Percentiles rank a stretch among this genome's conserved stretches.
Evolutionary conservation across 1,140 invertebrate species (phyloP).

Genomic region (Mya arenaria): DNA sequence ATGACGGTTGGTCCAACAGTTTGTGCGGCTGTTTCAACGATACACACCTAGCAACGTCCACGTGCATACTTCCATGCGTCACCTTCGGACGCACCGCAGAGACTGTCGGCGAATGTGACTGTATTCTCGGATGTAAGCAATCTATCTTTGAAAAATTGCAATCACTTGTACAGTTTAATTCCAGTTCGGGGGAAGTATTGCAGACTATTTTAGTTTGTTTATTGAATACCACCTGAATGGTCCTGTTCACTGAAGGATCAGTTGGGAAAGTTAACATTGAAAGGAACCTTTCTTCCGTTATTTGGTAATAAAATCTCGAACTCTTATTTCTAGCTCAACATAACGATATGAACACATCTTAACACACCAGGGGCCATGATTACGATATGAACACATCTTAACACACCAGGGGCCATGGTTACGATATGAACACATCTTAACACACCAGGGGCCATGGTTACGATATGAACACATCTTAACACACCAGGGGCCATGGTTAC

Average conservation of each 20-base stretch:
- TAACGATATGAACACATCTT: too few species aligned
- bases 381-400: too few species aligned
- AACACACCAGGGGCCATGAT: too few species aligned
- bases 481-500: too few species aligned
- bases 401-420: too few species aligned
- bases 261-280: background rate
- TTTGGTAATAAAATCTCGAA: too few species aligned
- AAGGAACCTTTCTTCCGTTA: background rate
- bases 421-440: too few species aligned
- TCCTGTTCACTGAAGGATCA: background rate
- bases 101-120: conserved; percentile 7
- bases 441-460: too few species aligned
- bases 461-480: too few species aligned
- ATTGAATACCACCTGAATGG: background rate
- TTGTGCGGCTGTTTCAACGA: conserved; percentile 29
- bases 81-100: conserved; percentile 26
- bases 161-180: background rate
- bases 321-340: too few species aligned
- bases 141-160: background rate
- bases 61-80: conserved; percentile 8
- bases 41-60: background rate
- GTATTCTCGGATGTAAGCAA: conserved; percentile 16
- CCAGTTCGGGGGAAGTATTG: background rate
- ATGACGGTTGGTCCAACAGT: conserved; percentile 16
- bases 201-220: background rate